Evolutionary conservation across 2,797 vertebrate genomes (phyloP), one percentile per base, ranked within the genome.

Genomic region (Crocidura indochinensis): DNA sequence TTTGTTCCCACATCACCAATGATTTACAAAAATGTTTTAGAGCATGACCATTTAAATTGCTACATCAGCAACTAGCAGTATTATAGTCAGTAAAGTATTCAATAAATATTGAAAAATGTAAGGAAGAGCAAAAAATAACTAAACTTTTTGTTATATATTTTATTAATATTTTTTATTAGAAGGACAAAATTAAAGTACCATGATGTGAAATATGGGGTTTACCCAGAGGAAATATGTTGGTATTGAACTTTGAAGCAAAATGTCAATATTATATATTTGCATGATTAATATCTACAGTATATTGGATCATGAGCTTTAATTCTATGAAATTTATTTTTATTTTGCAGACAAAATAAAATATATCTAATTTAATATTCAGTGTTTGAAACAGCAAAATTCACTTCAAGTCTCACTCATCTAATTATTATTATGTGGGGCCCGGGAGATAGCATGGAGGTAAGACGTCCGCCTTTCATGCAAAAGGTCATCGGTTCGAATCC

Each of bases 1-100:
- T 79, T 84, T 72, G 8, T 88, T 65, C 11, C 71, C 49, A 76
- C 0, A 67, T 17, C 10, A 65, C 12, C 38, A 81, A 24, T 49
- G 22, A 91, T 27, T 88, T 10, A 31, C 22, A 69, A 88, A 91
- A 77, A 17, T 53, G 68, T 67, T 81, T 73, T 62, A 62, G 86
- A 47, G 77, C 6, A 77, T 44, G 56, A 88, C 31, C 44, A 83
- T 68, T 73, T 87, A 73, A 51, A 47, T 86, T 31, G 26, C 47
- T 72, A 56, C 46, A 85, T 88, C 74, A 75, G 31, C 49, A 86
- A 77, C 17, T 67, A 65, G 26, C 44, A 73, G 10, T 31, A 44
- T 53, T 22, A 89, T 8, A 68, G 2, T 24, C 60, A 78, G 26
- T n/a, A n/a, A n/a, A n/a, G n/a, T 17, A 64, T n/a, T 60, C 62